phyloP scores from a whole-genome alignment of 2,797 vertebrate species.

The Sciurus carolinensis region DNA sequence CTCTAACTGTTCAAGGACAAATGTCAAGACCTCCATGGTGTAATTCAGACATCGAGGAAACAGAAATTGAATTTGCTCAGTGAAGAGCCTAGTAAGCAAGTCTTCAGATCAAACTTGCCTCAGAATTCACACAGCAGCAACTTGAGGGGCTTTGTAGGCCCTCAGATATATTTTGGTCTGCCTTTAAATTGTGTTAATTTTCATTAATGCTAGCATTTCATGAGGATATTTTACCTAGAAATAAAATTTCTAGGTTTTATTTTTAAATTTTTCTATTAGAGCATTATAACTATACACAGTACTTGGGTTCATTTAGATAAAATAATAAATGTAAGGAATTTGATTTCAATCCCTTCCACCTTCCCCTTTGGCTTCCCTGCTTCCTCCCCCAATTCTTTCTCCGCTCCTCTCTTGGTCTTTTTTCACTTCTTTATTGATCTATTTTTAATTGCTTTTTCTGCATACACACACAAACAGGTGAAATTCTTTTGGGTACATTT shows the following conservation, averaged over 20 bases:
- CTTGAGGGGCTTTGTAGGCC: background rate
- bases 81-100: background rate
- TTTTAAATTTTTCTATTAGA: no score
- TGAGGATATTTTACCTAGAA: constrained; percentile 32
- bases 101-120: background rate
- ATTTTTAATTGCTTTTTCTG: no score
- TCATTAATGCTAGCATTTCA: background rate
- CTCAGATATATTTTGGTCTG: background rate
- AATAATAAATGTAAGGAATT: no score
- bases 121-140: constrained; percentile 27
- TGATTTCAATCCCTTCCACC: no score
- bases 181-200: background rate
- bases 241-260: background rate
- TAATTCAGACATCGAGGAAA: constrained; percentile 27
- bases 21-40: background rate
- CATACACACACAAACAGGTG: no score
- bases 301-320: no score
- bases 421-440: no score
- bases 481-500: no score
- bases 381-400: no score
- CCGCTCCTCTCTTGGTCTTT: no score
- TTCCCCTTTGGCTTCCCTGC: no score
- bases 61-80: background rate
- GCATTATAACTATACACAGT: no score
- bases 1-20: background rate